Evolutionary conservation across 2,797 vertebrate species (phyloP).

Genomic region (Anguilla megastoma): DNA sequence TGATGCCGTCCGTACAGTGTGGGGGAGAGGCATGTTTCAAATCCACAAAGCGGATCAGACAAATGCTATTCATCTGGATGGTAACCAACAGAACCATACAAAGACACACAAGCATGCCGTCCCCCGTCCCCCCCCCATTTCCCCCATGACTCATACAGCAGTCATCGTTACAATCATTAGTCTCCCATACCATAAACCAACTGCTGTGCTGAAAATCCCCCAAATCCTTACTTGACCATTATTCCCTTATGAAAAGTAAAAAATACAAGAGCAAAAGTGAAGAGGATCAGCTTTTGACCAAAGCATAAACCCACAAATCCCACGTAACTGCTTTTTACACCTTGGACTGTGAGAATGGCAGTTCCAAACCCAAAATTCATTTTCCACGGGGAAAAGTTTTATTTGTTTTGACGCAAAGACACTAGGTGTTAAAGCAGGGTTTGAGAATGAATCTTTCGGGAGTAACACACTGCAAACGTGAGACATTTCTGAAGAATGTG

Average conservation of each 20-base stretch:
- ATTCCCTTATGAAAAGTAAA: no score
- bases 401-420: background rate
- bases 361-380: background rate
- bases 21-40: slow-evolving; percentile 32
- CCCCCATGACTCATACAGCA: background rate
- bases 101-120: background rate
- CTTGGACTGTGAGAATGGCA: background rate
- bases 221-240: background rate
- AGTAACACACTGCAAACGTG: background rate
- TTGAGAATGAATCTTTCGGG: background rate
- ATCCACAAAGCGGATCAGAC: slow-evolving; percentile 28
- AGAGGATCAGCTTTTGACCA: background rate
- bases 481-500: slow-evolving; percentile 4
- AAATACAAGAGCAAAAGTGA: background rate
- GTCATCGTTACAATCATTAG: background rate
- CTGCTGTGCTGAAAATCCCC: background rate
- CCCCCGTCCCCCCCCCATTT: background rate
- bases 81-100: background rate
- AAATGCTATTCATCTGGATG: background rate
- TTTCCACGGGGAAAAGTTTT: background rate
- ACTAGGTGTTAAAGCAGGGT: background rate
- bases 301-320: background rate
- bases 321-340: background rate
- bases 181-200: background rate
- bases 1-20: background rate